A percentile compares a stretch with the other conserved stretches of the same genome.
Conservation (phyloP, 2,888 invertebrate genomes). For the Hypolimnas misippus region DNA sequence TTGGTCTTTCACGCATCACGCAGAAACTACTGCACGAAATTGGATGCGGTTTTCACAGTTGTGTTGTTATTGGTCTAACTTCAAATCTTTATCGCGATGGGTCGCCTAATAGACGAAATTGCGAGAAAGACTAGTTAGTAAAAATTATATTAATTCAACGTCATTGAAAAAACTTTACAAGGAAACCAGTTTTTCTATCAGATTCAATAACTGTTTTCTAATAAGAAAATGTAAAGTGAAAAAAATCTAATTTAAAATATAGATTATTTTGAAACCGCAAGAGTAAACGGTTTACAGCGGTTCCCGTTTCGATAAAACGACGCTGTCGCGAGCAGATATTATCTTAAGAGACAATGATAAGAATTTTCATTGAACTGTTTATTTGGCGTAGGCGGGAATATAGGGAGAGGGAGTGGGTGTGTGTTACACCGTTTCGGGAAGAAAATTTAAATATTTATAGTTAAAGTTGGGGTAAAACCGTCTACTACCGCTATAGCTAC, state of each 20-base stretch:
- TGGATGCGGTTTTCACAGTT: no score
- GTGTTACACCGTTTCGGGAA: slow-evolving; percentile 51
- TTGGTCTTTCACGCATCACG: no score
- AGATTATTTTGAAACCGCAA: slow-evolving; percentile 8
- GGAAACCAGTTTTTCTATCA: not conserved
- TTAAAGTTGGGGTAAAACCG: no score
- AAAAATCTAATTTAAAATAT: slow-evolving; percentile 22
- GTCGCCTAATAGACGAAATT: no score
- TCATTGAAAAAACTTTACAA: not conserved
- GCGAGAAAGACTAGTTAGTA: no score
- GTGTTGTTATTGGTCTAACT: no score
- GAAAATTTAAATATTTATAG: slow-evolving; percentile 12
- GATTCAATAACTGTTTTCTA: not conserved
- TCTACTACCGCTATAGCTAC: no score
- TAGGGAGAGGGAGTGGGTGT: slow-evolving; percentile 44
- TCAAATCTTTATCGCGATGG: no score
- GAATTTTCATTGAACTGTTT: slow-evolving; percentile 70
- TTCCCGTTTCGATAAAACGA: slow-evolving; percentile 44
- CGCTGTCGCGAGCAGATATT: slow-evolving; percentile 64
- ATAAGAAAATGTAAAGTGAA: not conserved
- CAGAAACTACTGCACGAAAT: no score
- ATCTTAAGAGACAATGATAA: slow-evolving; percentile 65
- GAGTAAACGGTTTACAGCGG: slow-evolving; percentile 35
- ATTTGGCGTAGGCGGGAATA: slow-evolving; percentile 52
- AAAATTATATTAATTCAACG: no score